Evolutionary conservation across 2,797 vertebrate genomes (phyloP).

Genomic region (Hybognathus amarus): DNA sequence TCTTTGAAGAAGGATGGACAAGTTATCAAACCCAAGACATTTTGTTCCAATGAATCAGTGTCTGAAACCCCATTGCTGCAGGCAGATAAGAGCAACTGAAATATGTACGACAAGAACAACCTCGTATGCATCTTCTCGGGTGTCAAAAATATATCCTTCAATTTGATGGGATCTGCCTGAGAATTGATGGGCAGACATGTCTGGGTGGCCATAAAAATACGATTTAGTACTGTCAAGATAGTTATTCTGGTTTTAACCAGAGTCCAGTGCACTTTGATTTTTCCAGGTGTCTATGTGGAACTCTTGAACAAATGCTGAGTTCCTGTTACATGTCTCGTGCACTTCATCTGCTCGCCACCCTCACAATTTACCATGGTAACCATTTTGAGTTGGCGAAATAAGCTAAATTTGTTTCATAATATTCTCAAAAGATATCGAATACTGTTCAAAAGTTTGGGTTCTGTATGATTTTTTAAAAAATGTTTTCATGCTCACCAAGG

Average conservation of each 20-base stretch:
- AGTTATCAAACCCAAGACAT: slow-evolving; percentile 25
- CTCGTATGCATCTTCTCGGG: neutral
- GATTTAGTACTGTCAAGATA: slow-evolving; percentile 34
- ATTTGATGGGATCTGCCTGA: slow-evolving; percentile 37
- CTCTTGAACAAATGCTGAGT: slow-evolving; percentile 1
- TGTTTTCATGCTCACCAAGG: neutral
- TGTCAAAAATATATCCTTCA: slow-evolving; percentile 46
- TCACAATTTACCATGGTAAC: neutral
- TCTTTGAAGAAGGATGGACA: neutral
- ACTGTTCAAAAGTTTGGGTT: neutral
- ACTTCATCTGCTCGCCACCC: neutral
- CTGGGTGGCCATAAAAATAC: slow-evolving; percentile 19
- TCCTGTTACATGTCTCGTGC: neutral
- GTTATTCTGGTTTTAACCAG: slow-evolving; percentile 18
- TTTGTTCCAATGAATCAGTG: slow-evolving; percentile 16
- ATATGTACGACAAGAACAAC: slow-evolving; percentile 21
- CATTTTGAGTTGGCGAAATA: neutral
- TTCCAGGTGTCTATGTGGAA: neutral
- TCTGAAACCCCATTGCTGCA: slow-evolving; percentile 1
- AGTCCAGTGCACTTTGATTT: slow-evolving; percentile 14
- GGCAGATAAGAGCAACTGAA: slow-evolving; percentile 33
- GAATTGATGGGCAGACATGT: slow-evolving; percentile 14
- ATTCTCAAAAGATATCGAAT: neutral
- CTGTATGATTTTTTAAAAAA: neutral
- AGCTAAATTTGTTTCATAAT: neutral